Conservation (phyloP, 2,888 invertebrate species). For the Dynastes maya region DNA sequence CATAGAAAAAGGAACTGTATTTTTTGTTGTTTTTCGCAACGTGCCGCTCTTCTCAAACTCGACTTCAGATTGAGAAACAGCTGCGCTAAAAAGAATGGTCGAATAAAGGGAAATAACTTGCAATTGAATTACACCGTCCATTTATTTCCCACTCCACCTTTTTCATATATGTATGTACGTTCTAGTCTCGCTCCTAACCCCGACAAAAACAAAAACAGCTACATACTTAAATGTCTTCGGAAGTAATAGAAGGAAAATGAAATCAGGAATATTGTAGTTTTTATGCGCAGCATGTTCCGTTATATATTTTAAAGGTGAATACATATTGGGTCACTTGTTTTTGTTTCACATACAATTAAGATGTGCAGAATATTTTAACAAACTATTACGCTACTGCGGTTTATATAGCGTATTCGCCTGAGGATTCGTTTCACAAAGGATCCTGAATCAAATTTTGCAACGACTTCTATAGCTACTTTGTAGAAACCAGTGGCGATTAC, state of each 20-base stretch:
- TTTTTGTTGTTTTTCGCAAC: background rate
- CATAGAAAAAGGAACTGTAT: background rate
- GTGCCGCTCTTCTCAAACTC: background rate
- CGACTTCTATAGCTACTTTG: no score
- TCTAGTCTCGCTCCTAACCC: background rate
- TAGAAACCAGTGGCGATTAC: no score
- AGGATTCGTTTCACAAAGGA: no score
- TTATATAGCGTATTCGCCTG: no score
- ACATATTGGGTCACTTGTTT: no score
- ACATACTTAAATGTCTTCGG: background rate
- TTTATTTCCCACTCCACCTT: constrained; percentile 21
- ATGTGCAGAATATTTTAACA: no score
- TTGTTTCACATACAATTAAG: no score
- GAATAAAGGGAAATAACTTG: constrained; percentile 21
- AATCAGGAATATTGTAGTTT: background rate
- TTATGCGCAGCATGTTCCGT: background rate
- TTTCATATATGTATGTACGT: constrained; percentile 13
- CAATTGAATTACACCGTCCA: constrained; percentile 31
- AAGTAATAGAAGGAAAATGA: background rate
- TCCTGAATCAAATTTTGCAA: no score
- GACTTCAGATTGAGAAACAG: constrained; percentile 1
- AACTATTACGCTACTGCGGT: no score
- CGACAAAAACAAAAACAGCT: constrained; percentile 18
- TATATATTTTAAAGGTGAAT: no score
- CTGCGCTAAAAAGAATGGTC: background rate